A percentile compares a stretch with the other conserved stretches of the same genome.
phyloP scores from a whole-genome alignment of 2,797 vertebrate genomes.

The Catamblyrhynchus diadema region DNA sequence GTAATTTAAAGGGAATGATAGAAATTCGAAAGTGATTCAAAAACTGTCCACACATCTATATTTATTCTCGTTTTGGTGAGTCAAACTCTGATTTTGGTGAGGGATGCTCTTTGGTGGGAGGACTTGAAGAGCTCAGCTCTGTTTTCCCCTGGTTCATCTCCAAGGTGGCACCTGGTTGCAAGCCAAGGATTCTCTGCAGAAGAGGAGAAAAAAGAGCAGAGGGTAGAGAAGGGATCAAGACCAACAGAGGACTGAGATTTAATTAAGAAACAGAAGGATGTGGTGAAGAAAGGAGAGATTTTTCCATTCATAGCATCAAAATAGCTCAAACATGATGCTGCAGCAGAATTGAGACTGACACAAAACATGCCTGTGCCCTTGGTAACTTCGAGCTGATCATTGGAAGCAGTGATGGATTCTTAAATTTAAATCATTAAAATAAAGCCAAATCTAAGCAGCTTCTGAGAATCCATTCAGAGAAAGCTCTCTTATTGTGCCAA shows the following conservation, averaged over 20 bases:
- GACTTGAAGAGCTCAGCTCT: not conserved
- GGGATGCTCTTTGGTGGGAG: not conserved
- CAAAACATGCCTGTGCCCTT: not conserved
- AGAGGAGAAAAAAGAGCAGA: not conserved
- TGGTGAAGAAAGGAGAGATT: not conserved
- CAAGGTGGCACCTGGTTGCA: not conserved
- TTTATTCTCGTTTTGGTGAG: not conserved
- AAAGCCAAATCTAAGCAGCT: constrained; percentile 7
- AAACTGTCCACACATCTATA: not conserved
- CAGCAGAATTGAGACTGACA: not conserved
- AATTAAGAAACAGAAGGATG: not conserved
- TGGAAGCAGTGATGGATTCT: constrained; percentile 14
- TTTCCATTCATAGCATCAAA: not conserved
- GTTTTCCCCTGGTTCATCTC: not conserved
- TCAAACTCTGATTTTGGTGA: not conserved
- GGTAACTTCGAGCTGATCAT: not conserved
- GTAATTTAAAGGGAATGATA: not conserved
- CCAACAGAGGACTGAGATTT: not conserved
- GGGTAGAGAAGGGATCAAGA: not conserved
- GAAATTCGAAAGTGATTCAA: not conserved
- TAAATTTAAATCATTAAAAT: constrained; percentile 14
- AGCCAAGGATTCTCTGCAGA: not conserved
- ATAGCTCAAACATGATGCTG: not conserved
- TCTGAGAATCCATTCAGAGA: constrained; percentile 35
- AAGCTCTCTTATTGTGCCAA: constrained; percentile 19